These are phyloP conservation scores for Chrysina gloriosa DNA, from an alignment of 2,888 invertebrate species.

Conservation along the genomic window DNA sequence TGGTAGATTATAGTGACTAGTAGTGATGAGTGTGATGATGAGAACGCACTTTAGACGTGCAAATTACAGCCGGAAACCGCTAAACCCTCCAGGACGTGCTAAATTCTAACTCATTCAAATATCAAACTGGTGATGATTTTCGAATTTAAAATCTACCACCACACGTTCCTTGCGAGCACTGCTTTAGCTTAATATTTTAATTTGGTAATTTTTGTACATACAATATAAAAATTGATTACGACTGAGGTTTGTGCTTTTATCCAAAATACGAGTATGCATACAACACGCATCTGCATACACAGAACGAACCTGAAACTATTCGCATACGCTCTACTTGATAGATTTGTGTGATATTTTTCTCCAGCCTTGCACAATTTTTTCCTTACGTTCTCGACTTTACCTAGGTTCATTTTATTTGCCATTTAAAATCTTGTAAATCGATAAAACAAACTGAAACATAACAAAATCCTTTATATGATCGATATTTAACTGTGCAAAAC, in stretches of 20 bases:
- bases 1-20: too few species aligned
- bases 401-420: slow-evolving; percentile 55
- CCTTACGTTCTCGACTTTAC: slow-evolving; percentile 61
- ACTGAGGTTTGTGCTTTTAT: slow-evolving; percentile 36
- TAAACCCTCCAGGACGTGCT: too few species aligned
- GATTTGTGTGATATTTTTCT: slow-evolving; percentile 42
- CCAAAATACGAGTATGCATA: not conserved
- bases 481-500: slow-evolving; percentile 22
- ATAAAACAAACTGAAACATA: slow-evolving; percentile 14
- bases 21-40: too few species aligned
- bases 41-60: too few species aligned
- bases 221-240: not conserved
- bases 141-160: not conserved
- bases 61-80: too few species aligned
- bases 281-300: not conserved
- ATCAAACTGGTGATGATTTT: too few species aligned
- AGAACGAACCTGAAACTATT: slow-evolving; percentile 9
- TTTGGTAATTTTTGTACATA: not conserved
- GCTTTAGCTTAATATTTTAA: slow-evolving; percentile 21
- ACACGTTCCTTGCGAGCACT: slow-evolving; percentile 2
- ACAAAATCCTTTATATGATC: slow-evolving; percentile 23
- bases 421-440: slow-evolving; percentile 15
- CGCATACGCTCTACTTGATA: slow-evolving; percentile 33
- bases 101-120: too few species aligned
- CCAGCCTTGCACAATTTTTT: slow-evolving; percentile 56